Conservation (phyloP, 2,797 vertebrate species). For the Crocidura indochinensis region DNA sequence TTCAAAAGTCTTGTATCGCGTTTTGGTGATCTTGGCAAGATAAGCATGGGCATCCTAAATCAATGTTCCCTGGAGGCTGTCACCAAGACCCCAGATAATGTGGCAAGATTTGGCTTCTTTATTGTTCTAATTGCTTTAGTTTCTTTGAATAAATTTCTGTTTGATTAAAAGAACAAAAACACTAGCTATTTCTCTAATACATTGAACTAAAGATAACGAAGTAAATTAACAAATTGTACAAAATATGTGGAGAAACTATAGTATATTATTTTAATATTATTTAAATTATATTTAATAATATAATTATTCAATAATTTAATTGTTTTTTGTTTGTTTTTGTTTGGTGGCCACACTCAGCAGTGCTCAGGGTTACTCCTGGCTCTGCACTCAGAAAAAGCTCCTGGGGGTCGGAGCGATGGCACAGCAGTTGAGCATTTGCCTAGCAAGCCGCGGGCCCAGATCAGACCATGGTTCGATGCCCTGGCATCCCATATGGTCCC, state of each 20-base stretch:
- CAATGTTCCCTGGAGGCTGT: fast-evolving
- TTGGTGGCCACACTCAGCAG: too few species aligned
- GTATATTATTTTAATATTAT: not conserved
- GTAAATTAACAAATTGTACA: not conserved
- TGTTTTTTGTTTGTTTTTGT: too few species aligned
- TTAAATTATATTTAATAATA: too few species aligned
- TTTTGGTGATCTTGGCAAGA: not conserved
- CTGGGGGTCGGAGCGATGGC: too few species aligned
- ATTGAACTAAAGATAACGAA: not conserved
- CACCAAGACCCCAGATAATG: not conserved
- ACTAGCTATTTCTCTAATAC: not conserved
- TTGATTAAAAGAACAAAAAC: not conserved
- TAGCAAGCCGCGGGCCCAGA: too few species aligned
- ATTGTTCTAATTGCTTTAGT: not conserved
- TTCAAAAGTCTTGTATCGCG: not conserved
- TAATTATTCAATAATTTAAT: too few species aligned
- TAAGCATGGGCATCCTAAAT: not conserved
- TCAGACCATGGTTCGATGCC: too few species aligned
- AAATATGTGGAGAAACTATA: not conserved
- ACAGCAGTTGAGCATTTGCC: too few species aligned
- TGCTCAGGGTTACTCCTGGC: too few species aligned
- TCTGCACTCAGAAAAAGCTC: too few species aligned
- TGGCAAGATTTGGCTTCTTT: not conserved
- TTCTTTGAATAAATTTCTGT: not conserved
- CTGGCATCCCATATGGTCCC: too few species aligned